Evolutionary conservation across 2,888 invertebrate genomes (phyloP).

Genomic region (Nipponacmea schrenckii): DNA sequence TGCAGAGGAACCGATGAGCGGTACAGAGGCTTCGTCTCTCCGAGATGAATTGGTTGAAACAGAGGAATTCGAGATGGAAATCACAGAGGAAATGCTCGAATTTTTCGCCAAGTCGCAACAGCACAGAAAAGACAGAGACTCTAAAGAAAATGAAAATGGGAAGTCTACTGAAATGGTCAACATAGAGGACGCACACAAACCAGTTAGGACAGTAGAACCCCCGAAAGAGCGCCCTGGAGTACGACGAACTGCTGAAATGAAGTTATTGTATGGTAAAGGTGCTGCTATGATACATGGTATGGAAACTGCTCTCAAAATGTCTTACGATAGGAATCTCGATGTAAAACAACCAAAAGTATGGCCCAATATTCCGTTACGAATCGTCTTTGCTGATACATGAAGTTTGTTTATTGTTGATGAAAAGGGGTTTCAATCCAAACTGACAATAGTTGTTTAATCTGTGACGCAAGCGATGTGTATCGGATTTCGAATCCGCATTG

Average conservation of each 20-base stretch:
- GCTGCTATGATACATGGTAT: constrained; percentile 78
- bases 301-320: constrained; percentile 78
- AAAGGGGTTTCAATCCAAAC: neutral
- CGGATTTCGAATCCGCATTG: no score
- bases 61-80: constrained; percentile 71
- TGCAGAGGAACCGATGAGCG: neutral
- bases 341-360: constrained; percentile 75
- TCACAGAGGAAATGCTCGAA: constrained; percentile 75
- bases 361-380: constrained; percentile 79
- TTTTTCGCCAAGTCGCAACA: constrained; percentile 75
- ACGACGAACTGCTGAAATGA: constrained; percentile 59
- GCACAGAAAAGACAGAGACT: constrained; percentile 70
- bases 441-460: neutral
- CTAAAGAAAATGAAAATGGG: constrained; percentile 8
- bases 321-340: constrained; percentile 75
- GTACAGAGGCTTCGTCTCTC: neutral
- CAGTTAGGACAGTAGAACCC: constrained; percentile 43
- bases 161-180: constrained; percentile 33
- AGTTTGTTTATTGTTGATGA: neutral
- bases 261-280: constrained; percentile 74
- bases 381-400: constrained; percentile 40
- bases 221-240: constrained; percentile 63
- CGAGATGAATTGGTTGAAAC: constrained; percentile 15
- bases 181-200: constrained; percentile 40
- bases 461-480: neutral